Evolutionary conservation across 1,140 invertebrate species (phyloP), one percentile per base, ranked within the genome.

Genomic region (Tachypleus tridentatus): DNA sequence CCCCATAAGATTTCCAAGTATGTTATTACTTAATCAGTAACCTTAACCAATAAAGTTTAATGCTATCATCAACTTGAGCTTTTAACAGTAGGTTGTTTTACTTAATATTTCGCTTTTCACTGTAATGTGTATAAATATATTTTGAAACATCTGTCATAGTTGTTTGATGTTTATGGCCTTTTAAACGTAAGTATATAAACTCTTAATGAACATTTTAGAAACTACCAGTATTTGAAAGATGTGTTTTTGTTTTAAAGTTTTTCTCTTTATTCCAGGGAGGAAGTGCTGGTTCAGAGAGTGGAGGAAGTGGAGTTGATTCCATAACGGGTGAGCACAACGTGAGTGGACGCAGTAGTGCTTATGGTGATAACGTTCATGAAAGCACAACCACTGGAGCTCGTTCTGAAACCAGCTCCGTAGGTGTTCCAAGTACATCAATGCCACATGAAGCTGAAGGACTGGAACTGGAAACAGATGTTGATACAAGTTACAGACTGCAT

Each of bases 321-420:
- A 90, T 93, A 69, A 90, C 88, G 58, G 90, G 91, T n/a, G 88
- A 91, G 67, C 84, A 86, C 72, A 74, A 72, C 70, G 84, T 85
- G 5, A 93, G 90, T 10, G 91, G 91, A 50, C 81, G 90, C 51
- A 93, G 89, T 77, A 93, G 89, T 72, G 88, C 89, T 2, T 94
- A 93, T 75, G 89, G 87, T 69, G 86, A 86, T 72, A 80, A 79
- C 70, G 72, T 79, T 53, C 76, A 80, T 57, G 85, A 85, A 73
- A 63, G 67, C 61, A 73, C 69, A 59, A 68, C 70, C 51, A 71
- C 66, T 70, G 78, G 71, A 52, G 72, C 77, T 71, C 72, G 80
- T 69, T 76, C 79, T 76, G 83, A 85, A 72, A 81, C 79, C 29
- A 83, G 79, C 71, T 82, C 82, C 67, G 73, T 83, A 11, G 79